Conservation (phyloP, 2,113 vertebrate species). For the Misgurnus mizolepis region DNA sequence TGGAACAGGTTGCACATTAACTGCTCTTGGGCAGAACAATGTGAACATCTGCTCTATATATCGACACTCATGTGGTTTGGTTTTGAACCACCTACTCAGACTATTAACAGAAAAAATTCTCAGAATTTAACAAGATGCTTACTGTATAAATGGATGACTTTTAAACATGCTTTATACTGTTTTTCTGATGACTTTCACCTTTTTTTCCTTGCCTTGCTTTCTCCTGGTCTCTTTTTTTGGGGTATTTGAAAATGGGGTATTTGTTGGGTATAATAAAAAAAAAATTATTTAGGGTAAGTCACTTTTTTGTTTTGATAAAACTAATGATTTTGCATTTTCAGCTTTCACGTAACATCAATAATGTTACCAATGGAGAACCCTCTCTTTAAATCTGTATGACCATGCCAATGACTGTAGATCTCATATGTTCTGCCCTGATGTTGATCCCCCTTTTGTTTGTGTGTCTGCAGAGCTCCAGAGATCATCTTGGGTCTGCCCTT, state of each 20-base stretch:
- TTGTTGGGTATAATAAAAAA: too few relatives aligned
- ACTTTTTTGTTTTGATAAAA: too few relatives aligned
- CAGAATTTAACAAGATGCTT: neutral
- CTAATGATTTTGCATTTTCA: too few relatives aligned
- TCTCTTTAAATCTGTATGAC: neutral
- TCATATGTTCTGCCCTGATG: conserved; percentile 42
- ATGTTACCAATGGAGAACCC: neutral
- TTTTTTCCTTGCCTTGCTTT: too few relatives aligned
- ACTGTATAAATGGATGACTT: too few relatives aligned
- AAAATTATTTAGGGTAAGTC: too few relatives aligned
- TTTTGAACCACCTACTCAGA: neutral
- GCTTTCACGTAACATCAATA: too few relatives aligned
- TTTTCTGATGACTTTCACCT: too few relatives aligned
- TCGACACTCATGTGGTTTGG: neutral
- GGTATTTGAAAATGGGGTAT: too few relatives aligned
- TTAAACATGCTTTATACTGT: too few relatives aligned
- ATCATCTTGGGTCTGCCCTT: conserved; percentile 98
- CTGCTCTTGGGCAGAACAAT: conserved; percentile 12
- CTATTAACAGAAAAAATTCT: neutral
- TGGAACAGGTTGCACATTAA: conserved; percentile 42
- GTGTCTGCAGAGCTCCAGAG: conserved; percentile 87
- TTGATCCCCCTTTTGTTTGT: conserved; percentile 26
- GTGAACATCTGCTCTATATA: neutral
- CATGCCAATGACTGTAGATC: neutral
- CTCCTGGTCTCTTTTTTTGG: too few relatives aligned